A percentile compares a stretch with the other conserved stretches of the same genome.
Conservation (phyloP, 2,797 vertebrate species). For the Clarias laeviceps region DNA sequence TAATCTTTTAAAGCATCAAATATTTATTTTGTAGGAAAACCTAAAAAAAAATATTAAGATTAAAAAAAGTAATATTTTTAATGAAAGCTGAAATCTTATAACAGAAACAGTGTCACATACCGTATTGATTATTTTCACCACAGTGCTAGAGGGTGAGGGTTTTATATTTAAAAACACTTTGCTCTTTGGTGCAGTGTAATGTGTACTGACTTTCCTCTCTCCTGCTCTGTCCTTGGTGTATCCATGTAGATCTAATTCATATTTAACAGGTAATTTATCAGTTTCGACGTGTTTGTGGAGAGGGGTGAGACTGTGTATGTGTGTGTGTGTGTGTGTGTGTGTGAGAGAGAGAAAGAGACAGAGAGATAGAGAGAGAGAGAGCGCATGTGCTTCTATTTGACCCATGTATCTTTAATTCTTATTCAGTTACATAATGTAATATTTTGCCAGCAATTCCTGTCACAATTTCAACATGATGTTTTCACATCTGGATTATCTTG, state of each 20-base stretch:
- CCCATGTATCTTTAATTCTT: background rate
- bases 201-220: background rate
- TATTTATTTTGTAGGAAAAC: background rate
- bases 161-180: background rate
- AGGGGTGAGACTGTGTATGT: slow-evolving; percentile 12
- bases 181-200: slow-evolving; percentile 6
- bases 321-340: background rate
- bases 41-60: background rate
- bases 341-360: background rate
- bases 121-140: background rate
- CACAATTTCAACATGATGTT: background rate
- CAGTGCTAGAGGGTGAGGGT: background rate
- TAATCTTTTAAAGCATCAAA: no score
- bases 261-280: slow-evolving; percentile 79
- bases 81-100: background rate
- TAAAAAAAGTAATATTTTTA: background rate
- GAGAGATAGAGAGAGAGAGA: background rate
- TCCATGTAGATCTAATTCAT: slow-evolving; percentile 76
- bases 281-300: background rate
- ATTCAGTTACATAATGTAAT: slow-evolving; percentile 2
- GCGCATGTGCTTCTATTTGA: background rate
- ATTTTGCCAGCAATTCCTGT: background rate
- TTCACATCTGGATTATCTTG: slow-evolving; percentile 4
- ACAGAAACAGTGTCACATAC: background rate
- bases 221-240: slow-evolving; percentile 65